Base-by-base conservation (phyloP, 2,797 vertebrate species). In the Platyrinchus mystaceus region DNA sequence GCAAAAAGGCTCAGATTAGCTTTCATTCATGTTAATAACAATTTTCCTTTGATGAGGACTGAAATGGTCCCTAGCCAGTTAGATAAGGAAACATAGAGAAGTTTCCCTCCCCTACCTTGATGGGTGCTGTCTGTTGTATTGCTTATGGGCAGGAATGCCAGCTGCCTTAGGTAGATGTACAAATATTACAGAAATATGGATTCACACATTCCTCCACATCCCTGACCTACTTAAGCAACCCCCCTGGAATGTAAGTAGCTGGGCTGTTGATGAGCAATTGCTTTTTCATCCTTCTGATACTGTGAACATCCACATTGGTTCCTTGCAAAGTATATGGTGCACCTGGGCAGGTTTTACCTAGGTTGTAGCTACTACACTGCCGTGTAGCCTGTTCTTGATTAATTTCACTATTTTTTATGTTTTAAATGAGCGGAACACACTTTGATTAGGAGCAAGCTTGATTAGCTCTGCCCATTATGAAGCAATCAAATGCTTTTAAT, bases 371-470 rank as follows among this genome's bases (percentile, higher is more conserved):
- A 44, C 68, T 68, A 20, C n/a, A 15, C 32, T 83, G 37, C 50
- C 56, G 32, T 67, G 11, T 39, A 68, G 14, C 30, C 32, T 52
- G 32, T 70, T 92, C 68, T 71, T 71, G 74, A 80, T 75, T 91
- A 74, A 76, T 64, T 77, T 81, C 20, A 36, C 2, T 75, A 19
- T 63, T 92, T 89, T 76, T 97, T 96, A 44, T 7, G 28, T 85
- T 96, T 96, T 84, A 97, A 96, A 85, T 50, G 39, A 88, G 44
- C 15, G 36, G 86, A 94, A 44, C 78, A 52, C 69, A 73, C 81
- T 95, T 94, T 97, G 94, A 96, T 97, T 96, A 93, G 84, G 88
- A 94, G 43, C 58, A 79, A 87, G 84, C 53, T 94, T 96, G 84
- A 93, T 97, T 96, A 95, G 59, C 85, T 95, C 47, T 96, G 37